phyloP scores from a whole-genome alignment of 2,888 invertebrate genomes.

The Sphaerophoria taeniata region DNA sequence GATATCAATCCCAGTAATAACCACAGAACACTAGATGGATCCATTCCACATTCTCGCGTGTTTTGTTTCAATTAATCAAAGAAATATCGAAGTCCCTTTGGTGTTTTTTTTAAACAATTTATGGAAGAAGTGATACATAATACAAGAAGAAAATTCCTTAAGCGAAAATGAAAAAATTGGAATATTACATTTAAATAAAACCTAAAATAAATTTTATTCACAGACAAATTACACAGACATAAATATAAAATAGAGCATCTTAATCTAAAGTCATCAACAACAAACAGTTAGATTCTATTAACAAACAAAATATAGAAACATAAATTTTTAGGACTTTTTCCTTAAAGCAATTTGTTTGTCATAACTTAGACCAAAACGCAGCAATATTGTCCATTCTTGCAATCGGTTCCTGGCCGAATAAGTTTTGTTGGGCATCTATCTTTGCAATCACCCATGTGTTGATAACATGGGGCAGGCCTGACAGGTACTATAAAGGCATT shows the following conservation, averaged over 20 bases:
- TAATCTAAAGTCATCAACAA: constrained; percentile 58
- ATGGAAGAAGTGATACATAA: too few species aligned
- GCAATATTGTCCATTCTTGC: constrained; percentile 79
- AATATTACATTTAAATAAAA: constrained; percentile 36
- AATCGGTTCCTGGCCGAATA: constrained; percentile 80
- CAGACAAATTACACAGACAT: constrained; percentile 49
- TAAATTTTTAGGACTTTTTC: constrained; percentile 4
- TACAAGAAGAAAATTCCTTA: not conserved
- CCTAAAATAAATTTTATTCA: constrained; percentile 68
- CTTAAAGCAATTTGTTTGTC: not conserved
- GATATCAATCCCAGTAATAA: constrained; percentile 26
- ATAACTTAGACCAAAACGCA: constrained; percentile 78
- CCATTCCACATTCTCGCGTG: too few species aligned
- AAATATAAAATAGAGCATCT: constrained; percentile 56
- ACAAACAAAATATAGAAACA: constrained; percentile 28
- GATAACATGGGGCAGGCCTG: constrained; percentile 80
- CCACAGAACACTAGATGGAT: constrained; percentile 32
- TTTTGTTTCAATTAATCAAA: not conserved
- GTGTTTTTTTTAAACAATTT: too few species aligned
- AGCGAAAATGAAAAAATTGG: not conserved
- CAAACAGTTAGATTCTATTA: constrained; percentile 29
- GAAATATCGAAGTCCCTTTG: not conserved
- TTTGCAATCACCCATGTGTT: constrained; percentile 80
- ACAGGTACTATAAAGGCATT: constrained; percentile 78
- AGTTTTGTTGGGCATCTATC: constrained; percentile 77